Evolutionary conservation across 2,797 vertebrate species (phyloP).

Genomic region (Enteromius mattozi): DNA sequence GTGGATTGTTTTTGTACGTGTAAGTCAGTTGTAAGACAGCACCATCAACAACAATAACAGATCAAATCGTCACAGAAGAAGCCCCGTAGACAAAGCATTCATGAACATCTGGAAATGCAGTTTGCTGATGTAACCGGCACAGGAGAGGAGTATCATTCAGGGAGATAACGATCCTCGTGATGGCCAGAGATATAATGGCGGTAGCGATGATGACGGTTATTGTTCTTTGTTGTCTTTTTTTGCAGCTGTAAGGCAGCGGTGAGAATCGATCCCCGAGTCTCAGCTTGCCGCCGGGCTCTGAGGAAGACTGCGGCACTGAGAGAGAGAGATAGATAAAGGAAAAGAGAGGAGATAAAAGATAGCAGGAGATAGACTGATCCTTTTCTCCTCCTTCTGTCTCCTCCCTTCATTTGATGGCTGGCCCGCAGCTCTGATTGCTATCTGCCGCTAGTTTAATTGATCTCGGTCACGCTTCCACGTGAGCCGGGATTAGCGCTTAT

Average conservation of each 20-base stretch:
- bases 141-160: conserved; percentile 40
- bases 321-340: conserved; percentile 29
- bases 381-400: conserved; percentile 45
- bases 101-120: conserved; percentile 45
- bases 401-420: conserved; percentile 68
- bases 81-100: conserved; percentile 11
- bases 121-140: conserved; percentile 29
- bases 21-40: conserved; percentile 1
- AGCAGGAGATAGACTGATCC: conserved; percentile 48
- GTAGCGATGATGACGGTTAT: conserved; percentile 77
- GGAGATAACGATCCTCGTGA: conserved; percentile 72
- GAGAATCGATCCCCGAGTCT: conserved; percentile 74
- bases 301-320: conserved; percentile 38
- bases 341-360: conserved; percentile 40
- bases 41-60: conserved; percentile 48
- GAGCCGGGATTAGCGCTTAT: conserved; percentile 82
- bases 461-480: conserved; percentile 83
- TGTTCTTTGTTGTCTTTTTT: conserved; percentile 80
- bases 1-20: conserved; percentile 19
- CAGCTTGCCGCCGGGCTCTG: conserved; percentile 45
- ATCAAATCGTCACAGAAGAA: conserved; percentile 63
- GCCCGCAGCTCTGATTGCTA: conserved; percentile 75
- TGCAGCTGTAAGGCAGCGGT: conserved; percentile 75
- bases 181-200: conserved; percentile 72
- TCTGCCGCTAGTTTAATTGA: conserved; percentile 83